A percentile compares a stretch with the other conserved stretches of the same genome.
Conservation (phyloP, 2,113 vertebrate species). For the Phylloscopus whistleri region DNA sequence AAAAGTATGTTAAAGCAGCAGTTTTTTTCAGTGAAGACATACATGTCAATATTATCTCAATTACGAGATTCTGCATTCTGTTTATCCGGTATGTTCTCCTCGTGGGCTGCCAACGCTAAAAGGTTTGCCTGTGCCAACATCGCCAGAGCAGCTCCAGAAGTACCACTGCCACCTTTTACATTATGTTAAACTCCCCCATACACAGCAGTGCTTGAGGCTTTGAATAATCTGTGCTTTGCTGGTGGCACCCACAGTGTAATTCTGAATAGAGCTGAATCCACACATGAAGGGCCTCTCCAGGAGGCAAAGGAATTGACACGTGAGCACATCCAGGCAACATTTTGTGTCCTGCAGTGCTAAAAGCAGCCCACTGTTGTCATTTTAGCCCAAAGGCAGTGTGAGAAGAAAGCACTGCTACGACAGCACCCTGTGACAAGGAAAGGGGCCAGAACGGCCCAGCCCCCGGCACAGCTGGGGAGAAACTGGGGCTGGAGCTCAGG, state of each 20-base stretch:
- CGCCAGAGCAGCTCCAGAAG: not conserved
- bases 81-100: not conserved
- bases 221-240: not conserved
- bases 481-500: not conserved
- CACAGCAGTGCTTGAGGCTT: not conserved
- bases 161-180: not conserved
- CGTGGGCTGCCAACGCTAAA: not conserved
- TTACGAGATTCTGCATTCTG: not conserved
- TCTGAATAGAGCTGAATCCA: not conserved
- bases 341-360: not conserved
- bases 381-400: not conserved
- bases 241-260: not conserved
- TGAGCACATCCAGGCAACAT: not conserved
- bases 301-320: not conserved
- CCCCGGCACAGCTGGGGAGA: not conserved
- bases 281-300: not conserved
- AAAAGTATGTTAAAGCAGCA: not conserved
- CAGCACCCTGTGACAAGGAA: rapidly evolving
- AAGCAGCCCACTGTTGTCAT: not conserved
- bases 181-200: not conserved
- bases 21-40: not conserved
- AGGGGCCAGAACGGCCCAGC: not conserved
- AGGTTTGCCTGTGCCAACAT: not conserved
- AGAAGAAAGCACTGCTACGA: not conserved
- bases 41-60: not conserved